Percentiles rank a stretch among this genome's conserved stretches.
These are phyloP conservation scores for Sturmia bella DNA, from an alignment of 2,888 invertebrate genomes.

Conservation along the genomic window DNA sequence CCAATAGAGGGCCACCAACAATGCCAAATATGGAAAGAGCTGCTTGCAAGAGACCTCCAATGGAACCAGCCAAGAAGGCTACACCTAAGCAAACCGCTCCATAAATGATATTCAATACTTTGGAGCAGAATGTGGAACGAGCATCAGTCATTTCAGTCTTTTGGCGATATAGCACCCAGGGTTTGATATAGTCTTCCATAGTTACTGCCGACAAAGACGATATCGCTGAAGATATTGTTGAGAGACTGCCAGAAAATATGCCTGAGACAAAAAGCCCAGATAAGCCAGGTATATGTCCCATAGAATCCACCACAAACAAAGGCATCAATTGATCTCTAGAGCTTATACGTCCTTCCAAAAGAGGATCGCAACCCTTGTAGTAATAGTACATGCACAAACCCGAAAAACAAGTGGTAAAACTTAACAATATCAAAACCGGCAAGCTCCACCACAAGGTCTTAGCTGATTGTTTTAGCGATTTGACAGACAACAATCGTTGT, in stretches of 20 bases:
- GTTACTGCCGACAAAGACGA: conserved; percentile 96
- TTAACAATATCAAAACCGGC: conserved; percentile 89
- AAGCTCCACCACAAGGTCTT: conserved; percentile 90
- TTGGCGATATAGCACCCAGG: conserved; percentile 79
- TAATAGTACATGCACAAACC: conserved; percentile 93
- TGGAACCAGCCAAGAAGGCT: conserved; percentile 90
- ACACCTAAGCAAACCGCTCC: conserved; percentile 90
- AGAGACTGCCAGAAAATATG: conserved; percentile 94
- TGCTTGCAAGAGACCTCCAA: conserved; percentile 94
- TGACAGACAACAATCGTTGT: conserved; percentile 88
- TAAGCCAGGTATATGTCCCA: conserved; percentile 89
- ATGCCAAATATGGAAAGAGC: conserved; percentile 93
- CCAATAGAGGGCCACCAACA: conserved; percentile 93
- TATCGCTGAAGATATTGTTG: conserved; percentile 94
- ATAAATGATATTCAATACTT: conserved; percentile 87
- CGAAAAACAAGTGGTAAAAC: conserved; percentile 88
- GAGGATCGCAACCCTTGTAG: conserved; percentile 92
- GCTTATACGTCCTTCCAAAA: conserved; percentile 84
- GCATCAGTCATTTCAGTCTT: conserved; percentile 80
- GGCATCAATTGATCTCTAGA: conserved; percentile 91
- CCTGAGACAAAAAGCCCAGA: conserved; percentile 95
- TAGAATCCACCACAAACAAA: conserved; percentile 88
- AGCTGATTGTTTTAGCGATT: conserved; percentile 87
- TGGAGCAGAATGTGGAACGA: conserved; percentile 84
- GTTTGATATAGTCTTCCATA: conserved; percentile 91